Percentiles rank a stretch among this genome's conserved stretches.
Evolutionary conservation across 2,888 invertebrate species (phyloP).

Genomic region (Eupithecia subumbrata): DNA sequence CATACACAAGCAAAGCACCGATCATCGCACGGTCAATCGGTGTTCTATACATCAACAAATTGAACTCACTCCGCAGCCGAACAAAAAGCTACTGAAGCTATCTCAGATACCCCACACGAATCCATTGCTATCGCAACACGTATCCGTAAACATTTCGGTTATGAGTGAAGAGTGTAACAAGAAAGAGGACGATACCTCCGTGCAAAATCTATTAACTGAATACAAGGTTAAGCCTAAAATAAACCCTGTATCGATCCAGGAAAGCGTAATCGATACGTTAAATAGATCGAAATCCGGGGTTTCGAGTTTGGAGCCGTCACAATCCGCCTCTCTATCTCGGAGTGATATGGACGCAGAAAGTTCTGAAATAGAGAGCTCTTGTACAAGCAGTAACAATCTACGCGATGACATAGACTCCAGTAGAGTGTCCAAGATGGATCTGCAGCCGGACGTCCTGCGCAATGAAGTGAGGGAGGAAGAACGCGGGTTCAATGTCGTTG

Average conservation of each 20-base stretch:
- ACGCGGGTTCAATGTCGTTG: slow-evolving; percentile 60
- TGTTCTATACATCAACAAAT: slow-evolving; percentile 13
- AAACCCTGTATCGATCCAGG: not conserved
- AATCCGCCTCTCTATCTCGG: slow-evolving; percentile 11
- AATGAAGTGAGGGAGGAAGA: slow-evolving; percentile 47
- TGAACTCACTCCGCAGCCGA: slow-evolving; percentile 68
- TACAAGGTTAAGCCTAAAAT: not conserved
- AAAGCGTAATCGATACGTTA: not conserved
- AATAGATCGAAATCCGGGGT: not conserved
- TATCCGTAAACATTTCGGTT: not conserved
- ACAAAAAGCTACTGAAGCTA: slow-evolving; percentile 62
- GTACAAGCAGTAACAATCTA: slow-evolving; percentile 57
- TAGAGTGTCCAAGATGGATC: slow-evolving; percentile 42
- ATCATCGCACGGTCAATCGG: slow-evolving; percentile 11
- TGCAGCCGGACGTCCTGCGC: slow-evolving; percentile 47
- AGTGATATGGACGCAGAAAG: slow-evolving; percentile 32
- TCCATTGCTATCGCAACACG: not conserved
- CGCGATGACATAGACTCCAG: slow-evolving; percentile 16
- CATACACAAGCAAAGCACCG: slow-evolving; percentile 37
- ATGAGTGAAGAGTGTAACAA: not conserved
- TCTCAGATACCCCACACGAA: slow-evolving; percentile 46
- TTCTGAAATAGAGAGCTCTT: slow-evolving; percentile 51
- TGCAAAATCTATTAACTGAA: not conserved
- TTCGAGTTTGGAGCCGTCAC: not conserved
- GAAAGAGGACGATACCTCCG: not conserved